Conservation (phyloP, 1,140 invertebrate genomes). For the Drosophila mayri region DNA sequence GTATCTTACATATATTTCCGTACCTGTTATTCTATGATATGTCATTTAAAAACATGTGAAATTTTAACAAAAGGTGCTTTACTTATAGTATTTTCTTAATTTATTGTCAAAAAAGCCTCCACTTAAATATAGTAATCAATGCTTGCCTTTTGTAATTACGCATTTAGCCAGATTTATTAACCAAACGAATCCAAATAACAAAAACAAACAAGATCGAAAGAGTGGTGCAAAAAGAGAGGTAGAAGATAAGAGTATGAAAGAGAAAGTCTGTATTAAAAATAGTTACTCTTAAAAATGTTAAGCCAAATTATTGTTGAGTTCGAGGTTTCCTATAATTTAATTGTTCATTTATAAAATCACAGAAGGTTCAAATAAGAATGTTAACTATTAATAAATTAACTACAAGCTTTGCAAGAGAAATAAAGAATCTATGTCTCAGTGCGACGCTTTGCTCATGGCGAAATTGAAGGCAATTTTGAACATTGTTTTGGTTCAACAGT, state of each 20-base stretch:
- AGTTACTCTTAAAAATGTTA: constrained; percentile 6
- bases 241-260: neutral
- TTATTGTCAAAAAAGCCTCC: neutral
- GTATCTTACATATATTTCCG: neutral
- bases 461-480: neutral
- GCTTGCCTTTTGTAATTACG: constrained; percentile 31
- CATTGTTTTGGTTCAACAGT: constrained; percentile 1
- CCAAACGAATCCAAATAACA: constrained; percentile 8
- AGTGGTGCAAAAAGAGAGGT: neutral
- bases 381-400: no score
- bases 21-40: neutral
- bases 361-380: no score
- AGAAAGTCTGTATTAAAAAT: neutral
- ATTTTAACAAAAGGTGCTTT: no score
- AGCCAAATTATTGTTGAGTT: neutral
- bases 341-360: neutral
- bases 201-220: constrained; percentile 25
- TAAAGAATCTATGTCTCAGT: neutral
- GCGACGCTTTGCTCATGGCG: neutral
- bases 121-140: constrained; percentile 17
- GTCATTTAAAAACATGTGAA: neutral
- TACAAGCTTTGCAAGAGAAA: neutral
- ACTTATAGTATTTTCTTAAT: neutral
- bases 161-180: constrained; percentile 32
- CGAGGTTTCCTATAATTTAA: neutral